Base-by-base conservation (phyloP, 1,140 invertebrate genomes). In the Drosophila tsacasi region DNA sequence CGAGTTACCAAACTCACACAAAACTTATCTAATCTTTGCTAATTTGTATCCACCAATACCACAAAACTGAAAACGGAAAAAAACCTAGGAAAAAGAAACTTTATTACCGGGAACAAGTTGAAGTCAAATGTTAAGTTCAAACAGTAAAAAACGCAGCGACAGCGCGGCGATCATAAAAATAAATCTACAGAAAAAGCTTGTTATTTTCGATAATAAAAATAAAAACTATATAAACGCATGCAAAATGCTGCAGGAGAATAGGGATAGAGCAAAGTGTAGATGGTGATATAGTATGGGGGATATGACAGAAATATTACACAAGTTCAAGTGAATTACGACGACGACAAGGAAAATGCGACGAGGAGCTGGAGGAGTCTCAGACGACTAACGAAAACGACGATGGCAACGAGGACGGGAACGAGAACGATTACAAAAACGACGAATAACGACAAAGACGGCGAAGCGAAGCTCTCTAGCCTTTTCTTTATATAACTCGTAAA, bases 161-260 rank as follows among this genome's bases (percentile, higher is more conserved):
- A 73, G 62, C 62, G 57, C 54, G 55, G 63, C 49, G 67, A 66
- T 50, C 66, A 60, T 89, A 90, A 84, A 89, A 90, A 76, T 60
- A 81, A 89, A 84, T 89, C 66, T 77, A 84, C 66, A 89, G 85
- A 73, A 60, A 73, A 90, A 89, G 74, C 81, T 90, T 79, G 78
- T 89, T 84, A 85, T 82, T 90, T 85, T 79, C 68, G 64, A 76
- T 90, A 90, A 85, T 90, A 89, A 89, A 89, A 79, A 83, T 89
- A 84, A 79, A 89, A 84, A 87, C 71, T 79, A 75, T 87, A 83
- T 76, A 83, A 83, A 71, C 64, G 81, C 76, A 83, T 83, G 81
- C 76, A 74, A 85, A 78, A 62, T 59, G 65, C 65, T 44, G 65
- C 23, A 21, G 25, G 62, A 47, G 21, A 37, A 40, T 39, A 30